Evolutionary conservation across 2,113 vertebrate species (phyloP), one percentile per base, ranked within the genome.

Genomic region (Xenopus borealis): DNA sequence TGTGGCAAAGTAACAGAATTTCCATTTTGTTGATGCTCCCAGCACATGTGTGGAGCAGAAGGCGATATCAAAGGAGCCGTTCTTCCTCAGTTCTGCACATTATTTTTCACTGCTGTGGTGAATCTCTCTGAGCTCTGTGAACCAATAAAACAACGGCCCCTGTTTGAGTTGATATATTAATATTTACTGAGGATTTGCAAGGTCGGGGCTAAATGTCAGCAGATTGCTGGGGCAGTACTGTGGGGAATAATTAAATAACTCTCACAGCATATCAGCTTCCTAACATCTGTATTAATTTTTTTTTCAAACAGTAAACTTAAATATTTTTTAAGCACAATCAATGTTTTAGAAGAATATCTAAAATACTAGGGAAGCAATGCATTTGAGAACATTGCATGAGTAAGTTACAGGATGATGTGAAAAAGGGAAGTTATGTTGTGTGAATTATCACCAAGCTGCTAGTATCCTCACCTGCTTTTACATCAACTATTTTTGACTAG

Each of bases 111-210:
- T 78, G 86, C 88, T 82, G 88, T 87, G 89, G 88, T 74, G 79
- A 89, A 90, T 88, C 86, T 91, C 89, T 86, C 91, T 80, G 78
- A 89, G 90, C 89, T 87, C 88, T 73, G 16, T 84, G 88, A 90
- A 89, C 90, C 91, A 89, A 88, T 90, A 89, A 90, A 90, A 89
- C 88, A 86, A 86, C 83, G 77, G 84, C 76, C 87, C 86, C 90
- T 91, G 89, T 92, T 92, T 91, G 90, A 89, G 88, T 87, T 91
- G 89, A 90, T 91, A 89, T 92, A 91, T 93, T 92, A 91, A 93
- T 93, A 93, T 93, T 92, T 94, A 91, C 92, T 86, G 87, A 91
- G 91, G 88, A 92, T 95, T 94, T 94, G 92, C 93, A 92, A 90
- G 92, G 91, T 91, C 87, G 85, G 85, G 92, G 91, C 90, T 89